These are phyloP conservation scores for Crenichthys baileyi DNA, from an alignment of 2,797 vertebrate genomes.

Conservation along the genomic window DNA sequence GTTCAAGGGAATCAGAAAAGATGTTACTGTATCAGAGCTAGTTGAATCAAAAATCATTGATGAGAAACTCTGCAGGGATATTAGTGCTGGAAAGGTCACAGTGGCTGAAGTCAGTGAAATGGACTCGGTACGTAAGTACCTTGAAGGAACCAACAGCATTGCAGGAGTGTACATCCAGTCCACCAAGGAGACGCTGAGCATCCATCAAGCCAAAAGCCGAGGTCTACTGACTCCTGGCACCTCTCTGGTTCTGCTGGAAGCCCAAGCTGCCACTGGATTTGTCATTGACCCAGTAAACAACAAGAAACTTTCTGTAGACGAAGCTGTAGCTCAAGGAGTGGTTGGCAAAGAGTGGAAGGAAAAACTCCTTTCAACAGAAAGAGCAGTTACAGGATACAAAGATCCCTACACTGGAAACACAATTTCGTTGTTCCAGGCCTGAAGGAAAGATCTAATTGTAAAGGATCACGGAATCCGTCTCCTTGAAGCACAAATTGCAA, in stretches of 20 bases:
- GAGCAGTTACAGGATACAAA: conserved; percentile 85
- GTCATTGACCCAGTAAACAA: conserved; percentile 80
- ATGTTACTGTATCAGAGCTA: conserved; percentile 61
- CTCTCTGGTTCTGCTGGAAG: conserved; percentile 55
- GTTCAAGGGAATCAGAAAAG: conserved; percentile 65
- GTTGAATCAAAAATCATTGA: conserved; percentile 77
- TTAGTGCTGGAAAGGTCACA: conserved; percentile 72
- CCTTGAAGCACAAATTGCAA: conserved; percentile 89
- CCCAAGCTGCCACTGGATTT: conserved; percentile 74
- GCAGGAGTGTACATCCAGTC: conserved; percentile 78
- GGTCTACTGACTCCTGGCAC: conserved; percentile 74
- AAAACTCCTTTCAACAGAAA: conserved; percentile 86
- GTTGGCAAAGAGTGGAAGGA: conserved; percentile 84
- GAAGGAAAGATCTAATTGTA: conserved; percentile 86
- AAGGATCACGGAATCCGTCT: conserved; percentile 85
- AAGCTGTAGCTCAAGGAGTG: conserved; percentile 78
- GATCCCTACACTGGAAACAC: conserved; percentile 85
- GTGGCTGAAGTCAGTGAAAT: conserved; percentile 70
- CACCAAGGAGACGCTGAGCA: conserved; percentile 72
- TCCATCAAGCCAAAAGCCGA: conserved; percentile 68
- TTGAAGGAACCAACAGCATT: conserved; percentile 77
- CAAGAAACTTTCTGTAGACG: conserved; percentile 85
- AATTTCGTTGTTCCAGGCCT: conserved; percentile 88
- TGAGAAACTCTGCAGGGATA: conserved; percentile 68
- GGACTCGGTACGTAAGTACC: conserved; percentile 70